A percentile compares a stretch with the other conserved stretches of the same genome.
These are phyloP conservation scores for Eumeta japonica DNA, from an alignment of 1,140 invertebrate genomes.

Conservation along the genomic window DNA sequence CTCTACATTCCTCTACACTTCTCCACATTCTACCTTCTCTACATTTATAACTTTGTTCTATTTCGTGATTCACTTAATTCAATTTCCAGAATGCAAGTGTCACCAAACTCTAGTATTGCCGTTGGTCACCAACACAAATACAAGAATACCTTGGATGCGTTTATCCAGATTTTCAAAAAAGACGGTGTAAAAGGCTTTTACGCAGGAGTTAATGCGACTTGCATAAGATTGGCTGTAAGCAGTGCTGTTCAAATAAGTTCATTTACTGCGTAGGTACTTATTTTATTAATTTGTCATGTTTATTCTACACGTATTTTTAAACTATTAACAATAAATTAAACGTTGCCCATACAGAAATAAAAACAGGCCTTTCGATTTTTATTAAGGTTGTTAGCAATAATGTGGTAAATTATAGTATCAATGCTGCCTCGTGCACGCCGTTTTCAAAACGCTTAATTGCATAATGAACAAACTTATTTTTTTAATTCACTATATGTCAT, in stretches of 20 bases:
- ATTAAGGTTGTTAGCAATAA: background rate
- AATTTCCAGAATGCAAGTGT: constrained; percentile 83
- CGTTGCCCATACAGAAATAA: no score
- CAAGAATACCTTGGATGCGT: constrained; percentile 59
- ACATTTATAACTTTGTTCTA: background rate
- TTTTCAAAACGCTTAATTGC: no score
- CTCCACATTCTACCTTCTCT: no score
- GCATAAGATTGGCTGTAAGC: constrained; percentile 32
- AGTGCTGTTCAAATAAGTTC: constrained; percentile 42
- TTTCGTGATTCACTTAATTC: background rate
- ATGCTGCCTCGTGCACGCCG: no score
- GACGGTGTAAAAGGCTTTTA: constrained; percentile 67
- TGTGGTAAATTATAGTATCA: no score
- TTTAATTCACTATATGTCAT: no score
- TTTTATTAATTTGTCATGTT: constrained; percentile 4
- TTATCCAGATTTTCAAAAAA: constrained; percentile 66
- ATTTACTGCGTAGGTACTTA: constrained; percentile 37
- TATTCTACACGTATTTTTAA: background rate
- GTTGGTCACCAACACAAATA: constrained; percentile 86
- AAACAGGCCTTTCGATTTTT: constrained; percentile 1
- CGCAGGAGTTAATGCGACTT: constrained; percentile 36
- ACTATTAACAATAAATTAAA: background rate
- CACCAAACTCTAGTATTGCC: constrained; percentile 73
- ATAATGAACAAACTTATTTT: no score
- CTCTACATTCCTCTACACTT: no score